A percentile compares a stretch with the other conserved stretches of the same genome.
Conservation (phyloP, 2,113 vertebrate species). For the Coregonus clupeaformis region DNA sequence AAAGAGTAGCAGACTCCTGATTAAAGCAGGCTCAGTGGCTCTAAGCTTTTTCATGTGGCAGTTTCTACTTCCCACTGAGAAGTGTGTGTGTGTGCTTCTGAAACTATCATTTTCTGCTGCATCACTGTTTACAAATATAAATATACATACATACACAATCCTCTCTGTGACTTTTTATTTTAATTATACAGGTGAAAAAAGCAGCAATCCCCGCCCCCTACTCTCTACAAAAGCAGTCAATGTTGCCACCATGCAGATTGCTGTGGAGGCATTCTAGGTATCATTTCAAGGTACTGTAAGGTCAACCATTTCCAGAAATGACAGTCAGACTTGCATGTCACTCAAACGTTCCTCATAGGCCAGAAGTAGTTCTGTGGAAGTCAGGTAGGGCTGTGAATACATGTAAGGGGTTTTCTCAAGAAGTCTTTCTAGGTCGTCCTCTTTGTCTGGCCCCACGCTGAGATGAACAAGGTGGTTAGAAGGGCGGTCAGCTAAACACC, state of each 20-base stretch:
- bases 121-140: constrained; percentile 51
- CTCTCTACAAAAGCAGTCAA: neutral
- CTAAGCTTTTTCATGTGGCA: constrained; percentile 53
- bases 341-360: neutral
- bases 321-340: neutral
- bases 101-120: constrained; percentile 34
- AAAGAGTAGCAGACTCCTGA: constrained; percentile 20
- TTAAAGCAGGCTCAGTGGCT: constrained; percentile 22
- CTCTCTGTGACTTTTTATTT: neutral
- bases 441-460: neutral
- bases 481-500: neutral
- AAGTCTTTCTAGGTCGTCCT: neutral
- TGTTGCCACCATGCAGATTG: neutral
- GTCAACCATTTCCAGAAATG: neutral
- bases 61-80: constrained; percentile 22
- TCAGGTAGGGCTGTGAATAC: neutral
- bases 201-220: neutral
- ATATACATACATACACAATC: neutral
- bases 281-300: neutral
- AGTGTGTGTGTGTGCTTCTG: constrained; percentile 19
- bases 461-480: neutral
- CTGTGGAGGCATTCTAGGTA: neutral
- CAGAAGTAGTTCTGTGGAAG: neutral
- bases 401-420: neutral
- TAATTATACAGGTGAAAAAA: neutral